Percentiles rank a stretch among this genome's conserved stretches.
Conservation (phyloP, 2,797 vertebrate species). For the Gobio occitaniae region DNA sequence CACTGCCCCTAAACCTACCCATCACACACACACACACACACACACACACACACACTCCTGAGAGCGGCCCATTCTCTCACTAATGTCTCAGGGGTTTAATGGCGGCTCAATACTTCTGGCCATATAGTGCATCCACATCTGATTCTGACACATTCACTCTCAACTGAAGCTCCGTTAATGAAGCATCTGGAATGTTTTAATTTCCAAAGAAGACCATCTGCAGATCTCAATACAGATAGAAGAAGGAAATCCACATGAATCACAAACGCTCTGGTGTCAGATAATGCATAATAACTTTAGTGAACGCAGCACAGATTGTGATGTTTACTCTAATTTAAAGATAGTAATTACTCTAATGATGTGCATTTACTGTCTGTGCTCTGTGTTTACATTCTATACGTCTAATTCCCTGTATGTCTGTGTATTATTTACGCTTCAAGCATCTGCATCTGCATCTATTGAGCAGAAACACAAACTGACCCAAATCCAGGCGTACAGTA, state of each 20-base stretch:
- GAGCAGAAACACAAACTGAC: conserved; percentile 6
- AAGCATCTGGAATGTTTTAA: neutral
- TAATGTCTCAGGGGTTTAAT: too few relatives aligned
- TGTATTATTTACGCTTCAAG: neutral
- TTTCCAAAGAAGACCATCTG: neutral
- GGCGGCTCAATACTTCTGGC: too few relatives aligned
- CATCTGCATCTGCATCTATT: neutral
- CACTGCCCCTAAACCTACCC: accelerated
- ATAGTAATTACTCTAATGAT: conserved; percentile 17
- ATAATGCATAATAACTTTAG: neutral
- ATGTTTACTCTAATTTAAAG: neutral
- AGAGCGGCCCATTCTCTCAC: too few relatives aligned
- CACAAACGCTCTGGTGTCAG: neutral
- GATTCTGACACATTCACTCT: neutral
- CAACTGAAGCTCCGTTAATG: neutral
- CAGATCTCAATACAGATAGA: too few relatives aligned
- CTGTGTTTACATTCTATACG: neutral
- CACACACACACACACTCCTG: too few relatives aligned
- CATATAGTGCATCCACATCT: neutral
- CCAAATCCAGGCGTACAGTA: neutral
- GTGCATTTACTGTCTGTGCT: neutral
- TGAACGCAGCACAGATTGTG: neutral
- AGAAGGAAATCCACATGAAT: neutral
- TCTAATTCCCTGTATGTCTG: neutral
- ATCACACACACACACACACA: too few relatives aligned